These are phyloP conservation scores for Syngnathus floridae DNA, from an alignment of 2,113 vertebrate species.

Conservation along the genomic window DNA sequence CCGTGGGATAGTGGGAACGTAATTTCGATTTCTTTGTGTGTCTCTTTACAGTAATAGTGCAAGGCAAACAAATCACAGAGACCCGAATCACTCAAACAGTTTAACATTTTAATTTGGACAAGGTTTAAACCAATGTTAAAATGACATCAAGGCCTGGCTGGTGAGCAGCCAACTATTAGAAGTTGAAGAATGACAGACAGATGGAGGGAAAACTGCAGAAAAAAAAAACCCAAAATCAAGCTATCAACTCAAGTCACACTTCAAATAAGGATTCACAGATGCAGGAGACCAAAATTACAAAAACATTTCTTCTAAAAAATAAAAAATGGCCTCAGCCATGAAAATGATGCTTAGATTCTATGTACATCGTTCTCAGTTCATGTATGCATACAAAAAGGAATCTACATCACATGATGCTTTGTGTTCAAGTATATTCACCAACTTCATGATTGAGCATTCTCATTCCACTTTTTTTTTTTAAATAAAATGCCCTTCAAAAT, in stretches of 20 bases:
- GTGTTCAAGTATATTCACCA: constrained; percentile 74
- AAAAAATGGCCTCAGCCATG: constrained; percentile 68
- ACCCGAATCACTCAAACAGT: constrained; percentile 38
- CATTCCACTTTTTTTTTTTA: constrained; percentile 61
- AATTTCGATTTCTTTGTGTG: no score
- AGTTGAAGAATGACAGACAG: constrained; percentile 49
- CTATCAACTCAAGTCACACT: constrained; percentile 64
- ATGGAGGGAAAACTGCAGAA: constrained; percentile 29
- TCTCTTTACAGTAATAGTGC: no score
- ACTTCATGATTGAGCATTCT: constrained; percentile 65
- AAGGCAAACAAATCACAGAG: no score
- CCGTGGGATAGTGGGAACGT: no score
- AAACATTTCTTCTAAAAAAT: constrained; percentile 51
- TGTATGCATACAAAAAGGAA: constrained; percentile 72
- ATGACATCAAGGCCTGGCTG: constrained; percentile 65
- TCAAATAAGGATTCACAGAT: constrained; percentile 68
- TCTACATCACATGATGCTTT: constrained; percentile 70
- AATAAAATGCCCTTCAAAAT: constrained; percentile 74
- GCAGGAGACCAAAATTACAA: constrained; percentile 68
- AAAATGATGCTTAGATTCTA: constrained; percentile 68
- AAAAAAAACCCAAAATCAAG: constrained; percentile 30
- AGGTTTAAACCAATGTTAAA: constrained; percentile 74
- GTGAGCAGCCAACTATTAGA: constrained; percentile 56
- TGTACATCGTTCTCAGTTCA: constrained; percentile 65
- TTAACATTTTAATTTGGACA: constrained; percentile 74